A percentile compares a stretch with the other conserved stretches of the same genome.
These are phyloP conservation scores for Triplophysa rosa DNA, from an alignment of 2,113 vertebrate species.

Conservation along the genomic window DNA sequence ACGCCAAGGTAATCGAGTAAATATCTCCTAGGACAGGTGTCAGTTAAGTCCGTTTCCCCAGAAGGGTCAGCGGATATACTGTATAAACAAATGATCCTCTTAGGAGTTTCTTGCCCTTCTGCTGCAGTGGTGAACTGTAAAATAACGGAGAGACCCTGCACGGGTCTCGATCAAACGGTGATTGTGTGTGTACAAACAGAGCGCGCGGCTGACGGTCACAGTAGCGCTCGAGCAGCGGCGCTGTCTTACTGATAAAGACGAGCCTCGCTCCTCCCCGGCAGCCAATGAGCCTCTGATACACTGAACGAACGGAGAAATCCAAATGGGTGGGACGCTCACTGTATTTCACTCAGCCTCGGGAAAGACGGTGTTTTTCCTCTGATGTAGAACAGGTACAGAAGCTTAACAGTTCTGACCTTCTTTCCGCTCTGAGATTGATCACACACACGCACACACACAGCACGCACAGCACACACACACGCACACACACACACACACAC, in stretches of 20 bases:
- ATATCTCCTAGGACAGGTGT: slow-evolving; percentile 55
- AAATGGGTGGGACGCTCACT: slow-evolving; percentile 52
- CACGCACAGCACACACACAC: too few species aligned
- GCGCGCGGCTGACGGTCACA: slow-evolving; percentile 47
- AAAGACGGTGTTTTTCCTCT: slow-evolving; percentile 16
- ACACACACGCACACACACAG: not conserved
- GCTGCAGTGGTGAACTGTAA: slow-evolving; percentile 70
- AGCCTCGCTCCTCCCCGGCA: slow-evolving; percentile 57
- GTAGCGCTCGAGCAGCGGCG: slow-evolving; percentile 61
- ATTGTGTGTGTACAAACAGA: slow-evolving; percentile 46
- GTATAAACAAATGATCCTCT: slow-evolving; percentile 58
- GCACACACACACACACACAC: too few species aligned
- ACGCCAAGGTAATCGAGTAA: slow-evolving; percentile 36
- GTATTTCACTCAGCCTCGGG: slow-evolving; percentile 35
- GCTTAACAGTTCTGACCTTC: slow-evolving; percentile 17
- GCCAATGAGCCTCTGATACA: slow-evolving; percentile 53
- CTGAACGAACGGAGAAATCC: slow-evolving; percentile 38
- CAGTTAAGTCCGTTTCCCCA: slow-evolving; percentile 36
- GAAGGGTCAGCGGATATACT: slow-evolving; percentile 30
- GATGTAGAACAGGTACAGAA: slow-evolving; percentile 34
- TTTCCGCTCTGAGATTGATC: not conserved
- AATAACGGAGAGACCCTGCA: slow-evolving; percentile 61
- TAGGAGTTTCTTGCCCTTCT: slow-evolving; percentile 56
- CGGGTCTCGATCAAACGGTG: slow-evolving; percentile 56
- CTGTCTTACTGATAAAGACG: slow-evolving; percentile 66